These are phyloP conservation scores for Chaetogeoica ovagalla DNA, from an alignment of 2,888 invertebrate species.

Conservation along the genomic window DNA sequence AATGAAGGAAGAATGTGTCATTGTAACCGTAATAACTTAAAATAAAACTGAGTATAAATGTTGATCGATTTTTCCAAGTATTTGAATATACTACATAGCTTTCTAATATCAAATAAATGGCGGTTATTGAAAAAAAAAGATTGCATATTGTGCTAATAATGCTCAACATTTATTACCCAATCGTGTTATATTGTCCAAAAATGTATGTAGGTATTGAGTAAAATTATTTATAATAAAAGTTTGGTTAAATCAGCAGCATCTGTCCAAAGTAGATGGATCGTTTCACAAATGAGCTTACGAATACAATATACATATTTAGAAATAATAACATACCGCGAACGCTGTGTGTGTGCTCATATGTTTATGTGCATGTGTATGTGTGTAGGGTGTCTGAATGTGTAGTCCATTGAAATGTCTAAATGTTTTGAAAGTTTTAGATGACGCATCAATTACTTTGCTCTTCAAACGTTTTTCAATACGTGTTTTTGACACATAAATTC, in stretches of 20 bases:
- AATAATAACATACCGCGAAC: not conserved
- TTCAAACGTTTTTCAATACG: too few relatives aligned
- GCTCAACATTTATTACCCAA: slow-evolving; percentile 39
- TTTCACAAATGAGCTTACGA: slow-evolving; percentile 8
- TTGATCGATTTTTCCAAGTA: too few relatives aligned
- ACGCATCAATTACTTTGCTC: too few relatives aligned
- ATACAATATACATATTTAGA: not conserved
- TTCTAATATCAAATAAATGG: not conserved
- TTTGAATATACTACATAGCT: not conserved
- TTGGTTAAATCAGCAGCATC: slow-evolving; percentile 8
- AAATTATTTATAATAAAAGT: slow-evolving; percentile 20
- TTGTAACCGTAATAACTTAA: not conserved
- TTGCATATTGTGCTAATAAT: slow-evolving; percentile 22
- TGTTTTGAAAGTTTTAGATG: too few relatives aligned
- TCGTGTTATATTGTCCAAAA: slow-evolving; percentile 35
- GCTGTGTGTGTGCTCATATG: not conserved
- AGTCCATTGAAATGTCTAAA: too few relatives aligned
- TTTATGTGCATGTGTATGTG: not conserved
- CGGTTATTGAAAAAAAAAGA: slow-evolving; percentile 3
- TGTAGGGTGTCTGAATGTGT: not conserved
- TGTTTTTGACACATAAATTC: too few relatives aligned
- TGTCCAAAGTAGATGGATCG: not conserved
- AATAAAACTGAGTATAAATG: too few relatives aligned
- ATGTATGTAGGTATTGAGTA: slow-evolving; percentile 20
- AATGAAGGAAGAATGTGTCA: too few relatives aligned